phyloP scores from a whole-genome alignment of 2,888 invertebrate species.

The Hirtodrosophila duncani region DNA sequence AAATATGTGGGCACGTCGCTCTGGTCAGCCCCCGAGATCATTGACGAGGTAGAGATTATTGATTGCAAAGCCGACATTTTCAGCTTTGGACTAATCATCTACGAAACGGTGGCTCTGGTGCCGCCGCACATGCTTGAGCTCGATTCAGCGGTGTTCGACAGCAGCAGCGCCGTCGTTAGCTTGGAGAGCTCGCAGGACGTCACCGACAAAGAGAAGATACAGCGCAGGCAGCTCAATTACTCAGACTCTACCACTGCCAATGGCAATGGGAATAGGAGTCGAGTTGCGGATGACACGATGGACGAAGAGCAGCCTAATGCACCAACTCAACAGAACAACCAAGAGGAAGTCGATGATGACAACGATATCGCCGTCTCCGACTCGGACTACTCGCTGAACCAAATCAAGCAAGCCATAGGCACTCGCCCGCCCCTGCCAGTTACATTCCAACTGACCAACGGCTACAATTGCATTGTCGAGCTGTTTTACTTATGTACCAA shows the following conservation, averaged over 20 bases:
- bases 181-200: slow-evolving; percentile 28
- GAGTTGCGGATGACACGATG: too few relatives aligned
- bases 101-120: slow-evolving; percentile 88
- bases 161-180: too few relatives aligned
- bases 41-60: slow-evolving; percentile 81
- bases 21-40: slow-evolving; percentile 90
- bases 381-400: slow-evolving; percentile 26
- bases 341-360: slow-evolving; percentile 11
- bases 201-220: slow-evolving; percentile 1
- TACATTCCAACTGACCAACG: slow-evolving; percentile 80
- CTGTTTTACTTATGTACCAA: slow-evolving; percentile 87
- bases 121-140: slow-evolving; percentile 82
- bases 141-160: slow-evolving; percentile 39
- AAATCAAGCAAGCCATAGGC: slow-evolving; percentile 78
- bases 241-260: too few relatives aligned
- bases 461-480: slow-evolving; percentile 83
- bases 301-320: too few relatives aligned
- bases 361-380: background rate
- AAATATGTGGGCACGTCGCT: slow-evolving; percentile 82
- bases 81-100: slow-evolving; percentile 87
- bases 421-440: slow-evolving; percentile 85
- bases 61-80: slow-evolving; percentile 88
- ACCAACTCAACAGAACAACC: too few relatives aligned
- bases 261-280: too few relatives aligned
- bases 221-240: background rate